Evolutionary conservation across 1,140 invertebrate species (phyloP).

Genomic region (Heterodera schachtii): DNA sequence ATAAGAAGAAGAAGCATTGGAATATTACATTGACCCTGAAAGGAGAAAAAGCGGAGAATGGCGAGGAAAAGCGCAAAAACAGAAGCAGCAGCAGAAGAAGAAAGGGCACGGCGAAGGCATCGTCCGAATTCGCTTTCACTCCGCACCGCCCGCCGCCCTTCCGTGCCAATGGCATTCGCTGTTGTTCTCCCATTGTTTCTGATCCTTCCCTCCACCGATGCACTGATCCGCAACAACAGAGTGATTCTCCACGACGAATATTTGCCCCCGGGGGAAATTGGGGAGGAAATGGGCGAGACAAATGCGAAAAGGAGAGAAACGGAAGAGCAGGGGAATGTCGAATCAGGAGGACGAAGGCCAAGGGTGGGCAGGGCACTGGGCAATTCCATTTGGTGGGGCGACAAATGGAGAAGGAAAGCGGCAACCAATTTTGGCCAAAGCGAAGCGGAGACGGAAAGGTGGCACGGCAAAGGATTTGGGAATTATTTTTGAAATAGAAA

Average conservation of each 20-base stretch:
- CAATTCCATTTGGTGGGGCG: neutral
- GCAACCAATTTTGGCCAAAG: neutral
- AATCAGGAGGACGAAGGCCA: neutral
- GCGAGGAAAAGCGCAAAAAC: too few species aligned
- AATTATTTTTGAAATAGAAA: too few species aligned
- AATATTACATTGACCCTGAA: too few species aligned
- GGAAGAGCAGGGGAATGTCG: neutral
- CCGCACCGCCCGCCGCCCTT: neutral
- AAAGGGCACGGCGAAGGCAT: neutral
- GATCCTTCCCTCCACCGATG: neutral
- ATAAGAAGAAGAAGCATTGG: too few species aligned
- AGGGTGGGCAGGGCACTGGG: neutral
- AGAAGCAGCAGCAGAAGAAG: neutral
- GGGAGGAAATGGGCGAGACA: neutral
- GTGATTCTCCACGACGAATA: slow-evolving; percentile 30
- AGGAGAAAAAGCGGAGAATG: too few species aligned
- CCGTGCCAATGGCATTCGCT: neutral
- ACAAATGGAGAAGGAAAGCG: neutral
- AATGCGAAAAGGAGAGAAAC: neutral
- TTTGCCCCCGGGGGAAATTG: neutral
- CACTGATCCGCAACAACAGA: slow-evolving; percentile 30
- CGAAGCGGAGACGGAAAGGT: neutral
- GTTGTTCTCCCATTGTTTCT: neutral
- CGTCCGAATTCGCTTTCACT: neutral
- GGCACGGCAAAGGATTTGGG: neutral